Evolutionary conservation across 1,140 invertebrate genomes (phyloP), one percentile per base, ranked within the genome.

Genomic region (Drosophila athabasca): DNA sequence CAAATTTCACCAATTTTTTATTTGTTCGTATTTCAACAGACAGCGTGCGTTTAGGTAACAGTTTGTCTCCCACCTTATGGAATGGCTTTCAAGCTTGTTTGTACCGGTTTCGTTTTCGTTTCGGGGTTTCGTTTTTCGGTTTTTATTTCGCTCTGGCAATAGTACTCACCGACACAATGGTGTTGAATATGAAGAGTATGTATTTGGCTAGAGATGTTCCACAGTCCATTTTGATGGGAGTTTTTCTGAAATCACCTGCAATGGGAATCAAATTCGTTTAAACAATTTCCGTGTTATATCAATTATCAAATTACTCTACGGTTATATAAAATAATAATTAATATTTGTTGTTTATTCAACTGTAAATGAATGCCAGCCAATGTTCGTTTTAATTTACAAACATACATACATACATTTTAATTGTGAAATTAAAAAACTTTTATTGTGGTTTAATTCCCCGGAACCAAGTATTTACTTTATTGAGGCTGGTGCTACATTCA

Each of bases 131-230:
- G 17, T 17, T 67, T 67, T 44, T n/a, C 6, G 24, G 2, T 66
- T 35, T 17, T 0, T 26, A n/a, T 29, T 53, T 69, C 13, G 45
- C 35, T 45, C 11, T 50, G n/a, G 50, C 39, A 46, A 58, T 19
- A 26, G n/a, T 66, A 95, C 95, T 96, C 92, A 97, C 96, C 93
- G 96, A 95, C 91, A 97, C 96, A 57, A 97, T 89, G 77, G 97
- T 93, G 92, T 97, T 97, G 94, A 97, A 96, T 88, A 95, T 93
- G 91, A 96, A 97, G 60, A 97, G 93, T 76, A 97, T 93, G 92
- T 96, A 96, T 94, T 97, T 97, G 77, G 96, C 94, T 92, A 95
- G 95, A 91, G 94, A 93, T 93, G 95, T 95, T 89, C 94, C 95
- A 85, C 95, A 95, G 90, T 95, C 95, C 93, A 91, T 91, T 53